phyloP scores from a whole-genome alignment of 1,140 invertebrate genomes.

The Phymastichus coffea region DNA sequence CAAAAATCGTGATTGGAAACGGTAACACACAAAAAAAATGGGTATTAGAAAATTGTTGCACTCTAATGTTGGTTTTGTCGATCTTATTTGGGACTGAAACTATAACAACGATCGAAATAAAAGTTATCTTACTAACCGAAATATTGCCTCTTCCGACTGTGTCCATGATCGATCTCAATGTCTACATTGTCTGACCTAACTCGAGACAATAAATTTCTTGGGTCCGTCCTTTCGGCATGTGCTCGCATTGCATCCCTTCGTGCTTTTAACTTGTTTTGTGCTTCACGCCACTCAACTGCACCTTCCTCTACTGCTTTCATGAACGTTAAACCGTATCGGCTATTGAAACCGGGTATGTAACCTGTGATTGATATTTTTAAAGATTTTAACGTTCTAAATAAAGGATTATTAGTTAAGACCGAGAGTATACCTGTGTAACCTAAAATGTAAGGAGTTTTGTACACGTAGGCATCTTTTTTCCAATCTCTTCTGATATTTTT shows the following conservation, averaged over 20 bases:
- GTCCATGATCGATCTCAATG: slow-evolving; percentile 40
- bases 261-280: slow-evolving; percentile 58
- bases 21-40: no score
- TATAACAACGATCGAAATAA: no score
- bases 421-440: slow-evolving; percentile 63
- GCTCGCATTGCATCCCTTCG: slow-evolving; percentile 51
- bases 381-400: no score
- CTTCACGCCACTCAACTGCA: slow-evolving; percentile 63
- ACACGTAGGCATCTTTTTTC: slow-evolving; percentile 50
- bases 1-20: no score
- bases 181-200: slow-evolving; percentile 41
- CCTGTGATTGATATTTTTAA: slow-evolving; percentile 48
- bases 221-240: slow-evolving; percentile 51
- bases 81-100: no score
- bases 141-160: slow-evolving; percentile 31
- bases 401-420: not conserved
- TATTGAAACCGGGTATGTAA: slow-evolving; percentile 63
- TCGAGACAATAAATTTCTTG: slow-evolving; percentile 42
- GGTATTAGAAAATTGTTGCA: no score
- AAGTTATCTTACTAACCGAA: slow-evolving; percentile 43
- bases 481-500: slow-evolving; percentile 44
- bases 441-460: slow-evolving; percentile 62
- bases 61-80: no score
- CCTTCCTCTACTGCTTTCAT: slow-evolving; percentile 69
- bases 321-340: slow-evolving; percentile 68